These are phyloP conservation scores for Megaceryle alcyon DNA, from an alignment of 2,797 vertebrate genomes.

Conservation along the genomic window DNA sequence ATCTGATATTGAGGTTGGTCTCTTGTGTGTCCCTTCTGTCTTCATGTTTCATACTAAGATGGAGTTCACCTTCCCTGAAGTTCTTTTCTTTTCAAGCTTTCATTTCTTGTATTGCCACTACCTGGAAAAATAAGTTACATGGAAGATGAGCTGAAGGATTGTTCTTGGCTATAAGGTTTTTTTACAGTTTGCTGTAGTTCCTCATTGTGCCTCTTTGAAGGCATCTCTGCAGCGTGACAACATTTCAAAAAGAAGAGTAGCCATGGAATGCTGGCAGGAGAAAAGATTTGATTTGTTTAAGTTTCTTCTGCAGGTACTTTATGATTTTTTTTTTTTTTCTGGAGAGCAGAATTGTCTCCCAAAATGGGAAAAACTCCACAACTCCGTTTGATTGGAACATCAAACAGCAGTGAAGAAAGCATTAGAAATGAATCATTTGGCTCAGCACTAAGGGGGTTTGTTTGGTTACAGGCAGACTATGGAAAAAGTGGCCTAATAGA, in stretches of 20 bases:
- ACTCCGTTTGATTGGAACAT: neutral
- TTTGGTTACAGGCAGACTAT: neutral
- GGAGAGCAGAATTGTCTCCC: neutral
- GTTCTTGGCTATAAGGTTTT: neutral
- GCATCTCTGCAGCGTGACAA: neutral
- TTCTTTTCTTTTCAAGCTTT: neutral
- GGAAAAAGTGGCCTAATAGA: conserved; percentile 2
- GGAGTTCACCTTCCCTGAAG: conserved; percentile 14
- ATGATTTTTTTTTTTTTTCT: neutral
- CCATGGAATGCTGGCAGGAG: neutral
- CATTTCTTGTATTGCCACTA: conserved; percentile 7
- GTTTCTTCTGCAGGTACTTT: neutral
- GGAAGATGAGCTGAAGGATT: neutral
- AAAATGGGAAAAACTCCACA: neutral
- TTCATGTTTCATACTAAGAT: neutral
- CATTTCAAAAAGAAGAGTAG: conserved; percentile 5
- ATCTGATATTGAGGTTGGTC: neutral
- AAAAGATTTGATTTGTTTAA: neutral
- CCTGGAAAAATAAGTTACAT: neutral
- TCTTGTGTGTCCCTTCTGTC: neutral
- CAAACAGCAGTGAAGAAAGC: neutral
- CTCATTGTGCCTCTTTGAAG: conserved; percentile 13
- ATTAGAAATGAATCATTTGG: conserved; percentile 38
- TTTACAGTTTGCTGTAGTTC: neutral
- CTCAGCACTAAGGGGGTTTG: neutral